These are phyloP conservation scores for Psilanteris sp. DNA, from an alignment of 1,140 invertebrate genomes.

Conservation along the genomic window DNA sequence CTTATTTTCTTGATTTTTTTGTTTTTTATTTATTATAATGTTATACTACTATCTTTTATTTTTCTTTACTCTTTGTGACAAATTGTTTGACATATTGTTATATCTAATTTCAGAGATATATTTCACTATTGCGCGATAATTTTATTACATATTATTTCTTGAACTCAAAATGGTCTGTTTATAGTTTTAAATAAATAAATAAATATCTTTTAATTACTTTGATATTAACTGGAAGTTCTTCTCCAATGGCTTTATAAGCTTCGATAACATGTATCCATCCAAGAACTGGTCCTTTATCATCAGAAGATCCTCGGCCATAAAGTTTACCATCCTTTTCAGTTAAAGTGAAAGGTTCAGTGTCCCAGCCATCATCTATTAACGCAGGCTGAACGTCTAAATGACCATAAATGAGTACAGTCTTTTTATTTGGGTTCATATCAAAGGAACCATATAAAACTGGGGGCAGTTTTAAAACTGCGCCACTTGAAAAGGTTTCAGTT, in stretches of 20 bases:
- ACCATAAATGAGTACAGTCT: slow-evolving; percentile 96
- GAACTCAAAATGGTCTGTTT: no score
- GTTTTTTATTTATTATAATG: no score
- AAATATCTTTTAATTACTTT: slow-evolving; percentile 88
- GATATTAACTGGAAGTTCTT: slow-evolving; percentile 93
- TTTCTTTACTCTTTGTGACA: no score
- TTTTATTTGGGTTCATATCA: slow-evolving; percentile 91
- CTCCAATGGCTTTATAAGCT: slow-evolving; percentile 88
- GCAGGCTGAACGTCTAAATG: slow-evolving; percentile 99
- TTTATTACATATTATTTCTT: no score
- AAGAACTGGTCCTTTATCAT: slow-evolving; percentile 96
- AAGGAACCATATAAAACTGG: slow-evolving; percentile 92
- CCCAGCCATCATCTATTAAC: slow-evolving; percentile 94
- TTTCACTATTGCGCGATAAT: no score
- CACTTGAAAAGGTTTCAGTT: slow-evolving; percentile 86
- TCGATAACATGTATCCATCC: slow-evolving; percentile 97
- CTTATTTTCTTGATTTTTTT: no score
- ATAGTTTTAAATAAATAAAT: no score
- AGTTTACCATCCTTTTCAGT: slow-evolving; percentile 94
- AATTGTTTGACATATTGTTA: no score
- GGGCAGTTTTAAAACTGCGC: slow-evolving; percentile 87
- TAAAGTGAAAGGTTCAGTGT: slow-evolving; percentile 95
- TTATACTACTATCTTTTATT: no score
- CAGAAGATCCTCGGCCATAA: slow-evolving; percentile 94
- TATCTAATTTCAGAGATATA: no score